These are phyloP conservation scores for Trichogramma evanescens DNA, from an alignment of 2,888 invertebrate species.

Conservation along the genomic window DNA sequence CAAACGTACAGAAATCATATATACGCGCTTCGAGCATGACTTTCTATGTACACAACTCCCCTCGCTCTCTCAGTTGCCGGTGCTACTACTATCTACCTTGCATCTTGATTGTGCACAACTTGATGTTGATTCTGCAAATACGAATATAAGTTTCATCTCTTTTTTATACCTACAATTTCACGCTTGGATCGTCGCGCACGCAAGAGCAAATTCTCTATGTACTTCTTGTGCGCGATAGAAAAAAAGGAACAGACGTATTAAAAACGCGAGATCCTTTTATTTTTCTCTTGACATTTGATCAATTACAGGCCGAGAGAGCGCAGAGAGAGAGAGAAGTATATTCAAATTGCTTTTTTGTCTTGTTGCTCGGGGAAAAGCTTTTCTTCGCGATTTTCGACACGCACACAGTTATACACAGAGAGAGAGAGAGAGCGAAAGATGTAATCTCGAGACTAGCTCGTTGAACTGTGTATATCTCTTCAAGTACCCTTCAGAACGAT, in stretches of 20 bases:
- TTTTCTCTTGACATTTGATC: slow-evolving; percentile 28
- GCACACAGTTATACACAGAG: too few species aligned
- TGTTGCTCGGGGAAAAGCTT: too few species aligned
- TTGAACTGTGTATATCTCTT: neutral
- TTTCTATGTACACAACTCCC: too few species aligned
- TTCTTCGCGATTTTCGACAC: too few species aligned
- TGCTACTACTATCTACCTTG: too few species aligned
- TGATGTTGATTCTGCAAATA: too few species aligned
- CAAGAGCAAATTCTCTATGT: slow-evolving; percentile 19
- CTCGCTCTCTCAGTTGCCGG: too few species aligned
- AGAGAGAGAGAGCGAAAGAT: slow-evolving; percentile 13
- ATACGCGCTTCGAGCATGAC: too few species aligned
- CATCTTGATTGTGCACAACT: too few species aligned
- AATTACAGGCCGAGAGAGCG: slow-evolving; percentile 33
- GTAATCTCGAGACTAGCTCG: slow-evolving; percentile 34
- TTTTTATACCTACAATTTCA: slow-evolving; percentile 48
- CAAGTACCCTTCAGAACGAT: slow-evolving; percentile 19
- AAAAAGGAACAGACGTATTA: slow-evolving; percentile 48
- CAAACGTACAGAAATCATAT: too few species aligned
- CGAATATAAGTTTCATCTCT: slow-evolving; percentile 11
- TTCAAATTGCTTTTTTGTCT: slow-evolving; percentile 33
- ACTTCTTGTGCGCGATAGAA: slow-evolving; percentile 29
- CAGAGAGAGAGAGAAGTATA: slow-evolving; percentile 21
- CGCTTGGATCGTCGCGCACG: slow-evolving; percentile 40
- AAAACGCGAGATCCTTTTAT: slow-evolving; percentile 38